A percentile compares a stretch with the other conserved stretches of the same genome.
These are phyloP conservation scores for Melikaiella ostensackeni DNA, from an alignment of 2,888 invertebrate genomes.

Conservation along the genomic window DNA sequence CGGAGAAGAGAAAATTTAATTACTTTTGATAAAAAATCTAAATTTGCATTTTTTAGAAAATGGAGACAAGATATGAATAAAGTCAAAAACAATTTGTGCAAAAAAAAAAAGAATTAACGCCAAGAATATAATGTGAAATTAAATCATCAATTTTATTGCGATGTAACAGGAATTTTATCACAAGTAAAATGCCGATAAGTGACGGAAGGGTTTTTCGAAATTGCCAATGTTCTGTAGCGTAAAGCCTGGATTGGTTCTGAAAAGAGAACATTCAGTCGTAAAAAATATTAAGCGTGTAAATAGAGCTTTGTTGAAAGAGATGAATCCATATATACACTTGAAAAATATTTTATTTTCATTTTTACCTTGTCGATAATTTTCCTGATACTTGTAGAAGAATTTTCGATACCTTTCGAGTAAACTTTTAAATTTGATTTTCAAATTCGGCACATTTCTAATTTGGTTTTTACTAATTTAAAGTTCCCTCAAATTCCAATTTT, in stretches of 20 bases:
- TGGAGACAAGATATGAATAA: too few relatives aligned
- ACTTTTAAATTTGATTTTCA: background rate
- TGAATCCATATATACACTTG: constrained; percentile 3
- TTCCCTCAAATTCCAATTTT: too few relatives aligned
- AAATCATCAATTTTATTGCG: background rate
- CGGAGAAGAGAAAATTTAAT: too few relatives aligned
- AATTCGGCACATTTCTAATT: background rate
- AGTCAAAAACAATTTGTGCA: too few relatives aligned
- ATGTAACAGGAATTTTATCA: constrained; percentile 4
- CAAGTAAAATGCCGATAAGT: constrained; percentile 15
- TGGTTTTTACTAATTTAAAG: background rate
- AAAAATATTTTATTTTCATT: background rate
- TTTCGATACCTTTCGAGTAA: background rate
- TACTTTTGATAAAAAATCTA: too few relatives aligned
- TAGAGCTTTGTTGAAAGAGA: constrained; percentile 7
- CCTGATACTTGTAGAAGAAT: background rate
- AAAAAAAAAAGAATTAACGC: too few relatives aligned
- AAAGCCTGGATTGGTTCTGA: background rate
- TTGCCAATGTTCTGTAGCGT: constrained; percentile 3
- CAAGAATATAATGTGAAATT: background rate
- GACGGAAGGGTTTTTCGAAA: background rate
- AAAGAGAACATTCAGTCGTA: constrained; percentile 18
- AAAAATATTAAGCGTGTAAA: constrained; percentile 8
- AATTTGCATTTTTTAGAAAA: too few relatives aligned
- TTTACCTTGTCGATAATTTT: background rate